Conservation (phyloP, 2,888 invertebrate genomes). For the Heteropelma amictum region DNA sequence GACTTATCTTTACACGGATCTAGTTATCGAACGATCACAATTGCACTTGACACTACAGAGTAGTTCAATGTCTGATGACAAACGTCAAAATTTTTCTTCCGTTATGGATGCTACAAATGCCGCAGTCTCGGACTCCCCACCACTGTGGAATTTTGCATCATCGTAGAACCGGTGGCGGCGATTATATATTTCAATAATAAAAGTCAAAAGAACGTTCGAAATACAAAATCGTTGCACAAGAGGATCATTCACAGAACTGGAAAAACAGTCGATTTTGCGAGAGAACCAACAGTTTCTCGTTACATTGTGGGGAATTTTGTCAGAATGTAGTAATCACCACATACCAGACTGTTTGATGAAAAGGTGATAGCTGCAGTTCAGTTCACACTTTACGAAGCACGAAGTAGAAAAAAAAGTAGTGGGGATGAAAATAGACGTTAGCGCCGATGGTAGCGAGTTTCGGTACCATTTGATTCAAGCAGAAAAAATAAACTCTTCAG, state of each 20-base stretch:
- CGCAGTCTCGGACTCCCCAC: constrained; percentile 25
- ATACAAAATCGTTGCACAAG: neutral
- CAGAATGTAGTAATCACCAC: neutral
- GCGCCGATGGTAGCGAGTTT: neutral
- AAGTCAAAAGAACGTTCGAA: neutral
- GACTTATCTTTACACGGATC: neutral
- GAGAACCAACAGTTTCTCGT: neutral
- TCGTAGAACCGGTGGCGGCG: constrained; percentile 30
- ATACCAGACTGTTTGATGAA: constrained; percentile 12
- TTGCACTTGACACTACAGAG: constrained; percentile 5
- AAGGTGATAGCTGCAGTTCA: constrained; percentile 24
- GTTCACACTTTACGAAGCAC: neutral
- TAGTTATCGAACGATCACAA: neutral
- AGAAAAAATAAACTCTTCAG: no score
- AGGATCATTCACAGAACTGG: no score
- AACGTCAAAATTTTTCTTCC: constrained; percentile 47
- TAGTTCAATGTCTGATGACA: constrained; percentile 12
- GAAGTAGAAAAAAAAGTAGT: neutral
- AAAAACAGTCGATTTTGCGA: neutral
- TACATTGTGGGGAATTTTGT: neutral
- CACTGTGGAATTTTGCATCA: constrained; percentile 16
- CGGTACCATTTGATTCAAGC: no score
- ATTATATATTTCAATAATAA: no score
- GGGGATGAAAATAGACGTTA: neutral
- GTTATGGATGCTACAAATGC: constrained; percentile 43